Base-by-base conservation (phyloP, 1,140 invertebrate species). In the Acyrthosiphon pisum region DNA sequence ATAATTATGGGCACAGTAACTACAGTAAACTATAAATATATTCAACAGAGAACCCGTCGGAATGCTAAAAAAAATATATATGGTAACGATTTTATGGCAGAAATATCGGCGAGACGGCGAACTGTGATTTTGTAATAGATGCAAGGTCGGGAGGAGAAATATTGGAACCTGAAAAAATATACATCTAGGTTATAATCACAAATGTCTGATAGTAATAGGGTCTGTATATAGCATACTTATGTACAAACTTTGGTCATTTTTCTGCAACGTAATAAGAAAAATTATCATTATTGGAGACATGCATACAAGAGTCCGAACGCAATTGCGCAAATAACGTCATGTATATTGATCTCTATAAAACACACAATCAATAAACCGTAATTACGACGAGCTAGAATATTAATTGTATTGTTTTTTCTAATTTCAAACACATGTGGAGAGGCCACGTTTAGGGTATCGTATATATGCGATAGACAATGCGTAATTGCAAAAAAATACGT, bases 301-400 rank as follows among this genome's bases (percentile, higher is more conserved):
- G 30, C 48, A 53, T 2, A 9, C 87, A 4, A 53, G 20, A 89
- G 22, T 56, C 23, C 14, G 48, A 41, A 89, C 50, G 9, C 35
- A 56, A 41, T 56, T 89, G 88, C 56, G 50, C 53, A 89, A 89
- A 56, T 53, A 89, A 53, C 35, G 30, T 88, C 18, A 41, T 83
- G 81, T 44, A 6, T 87, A 87, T 46, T 44, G 84, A 86, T 89
- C 48, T 50, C 48, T 22, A 53, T 81, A 22, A 20, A 37, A 48
- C 30, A 48, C 18, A 56, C 50, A 56, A 89, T 89, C 46, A 37
- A 89, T 89, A 89, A 89, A 89, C 22, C 48, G 35, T 56, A 56
- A 9, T 35, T 56, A 6, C 11, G 23, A 56, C 88, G 11, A 22
- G 50, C 35, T 41, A 56, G 53, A 56, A 56, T 56, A 89, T 26